Evolutionary conservation across 1,140 invertebrate genomes (phyloP), one percentile per base, ranked within the genome.

Genomic region (Frieseomelitta varia): DNA sequence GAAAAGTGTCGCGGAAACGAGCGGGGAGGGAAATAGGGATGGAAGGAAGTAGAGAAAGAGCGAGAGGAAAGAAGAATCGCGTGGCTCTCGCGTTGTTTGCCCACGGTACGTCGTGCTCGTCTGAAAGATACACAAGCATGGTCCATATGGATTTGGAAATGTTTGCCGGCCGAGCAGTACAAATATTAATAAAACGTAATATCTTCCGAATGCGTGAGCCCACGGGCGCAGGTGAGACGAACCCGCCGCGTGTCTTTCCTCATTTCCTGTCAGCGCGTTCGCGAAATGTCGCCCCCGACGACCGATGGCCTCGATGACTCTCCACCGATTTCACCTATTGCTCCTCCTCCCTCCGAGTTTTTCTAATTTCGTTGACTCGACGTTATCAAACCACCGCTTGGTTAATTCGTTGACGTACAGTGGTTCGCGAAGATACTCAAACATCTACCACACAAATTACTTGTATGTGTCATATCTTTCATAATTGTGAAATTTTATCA

Each of bases 101-200:
- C 71, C 73, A 78, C 82, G 55, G 72, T 68, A 68, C 63, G 74
- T 65, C 63, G 68, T 56, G 39, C 68, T 73, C 55, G 81, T 71
- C 86, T 82, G 84, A 73, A 88, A 82, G 65, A 75, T 85, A 69
- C 78, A 81, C 79, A 87, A 19, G 65, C 65, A 76, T 56, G 68
- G 79, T 53, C 79, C 73, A 78, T 72, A 84, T 84, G 81, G 84
- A 89, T 91, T 86, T 85, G 72, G 86, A 67, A 90, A 89, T 89
- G 85, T 89, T 87, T 84, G 65, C 85, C 82, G 39, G 34, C 77
- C 86, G 76, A 79, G 85, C 69, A 84, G 71, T 76, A 85, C 85
- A 91, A 91, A 91, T 90, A 90, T 89, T 91, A 91, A 90, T 91
- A 90, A 91, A 91, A 89, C 79, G 89, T 86, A 88, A 91, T 91